Evolutionary conservation across 2,797 vertebrate genomes (phyloP).

Genomic region (Rhinatrema bivittatum): DNA sequence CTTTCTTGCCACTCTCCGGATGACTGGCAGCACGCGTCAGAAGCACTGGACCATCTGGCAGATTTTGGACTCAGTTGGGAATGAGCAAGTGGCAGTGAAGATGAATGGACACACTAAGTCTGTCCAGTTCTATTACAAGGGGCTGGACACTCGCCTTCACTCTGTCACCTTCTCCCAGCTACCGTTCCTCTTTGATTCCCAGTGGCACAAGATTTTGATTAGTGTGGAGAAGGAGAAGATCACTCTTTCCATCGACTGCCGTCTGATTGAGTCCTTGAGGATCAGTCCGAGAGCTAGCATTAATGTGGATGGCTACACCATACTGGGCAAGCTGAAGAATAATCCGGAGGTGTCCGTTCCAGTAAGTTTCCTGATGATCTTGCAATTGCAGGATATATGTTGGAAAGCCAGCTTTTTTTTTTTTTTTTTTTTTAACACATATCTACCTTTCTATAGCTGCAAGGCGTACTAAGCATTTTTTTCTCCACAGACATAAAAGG

Average conservation of each 20-base stretch:
- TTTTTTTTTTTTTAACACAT: too few species aligned
- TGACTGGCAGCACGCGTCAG: constrained; percentile 62
- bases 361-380: constrained; percentile 51
- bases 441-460: too few species aligned
- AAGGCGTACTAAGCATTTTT: too few species aligned
- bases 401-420: too few species aligned
- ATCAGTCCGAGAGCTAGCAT: constrained; percentile 59
- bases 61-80: constrained; percentile 69
- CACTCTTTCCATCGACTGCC: constrained; percentile 72
- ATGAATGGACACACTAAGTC: constrained; percentile 70
- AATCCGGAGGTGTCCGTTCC: constrained; percentile 68
- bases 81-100: constrained; percentile 72
- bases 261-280: constrained; percentile 55
- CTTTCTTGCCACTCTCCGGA: constrained; percentile 75
- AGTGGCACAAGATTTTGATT: constrained; percentile 76
- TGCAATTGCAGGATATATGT: background rate
- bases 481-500: too few species aligned
- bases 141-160: constrained; percentile 49
- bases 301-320: constrained; percentile 64
- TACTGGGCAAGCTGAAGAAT: constrained; percentile 74
- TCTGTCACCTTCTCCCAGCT: constrained; percentile 57
- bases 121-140: constrained; percentile 71
- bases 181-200: constrained; percentile 70
- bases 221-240: constrained; percentile 59
- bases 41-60: constrained; percentile 85